phyloP scores from a whole-genome alignment of 2,113 vertebrate species.

The Aramus guarauna region DNA sequence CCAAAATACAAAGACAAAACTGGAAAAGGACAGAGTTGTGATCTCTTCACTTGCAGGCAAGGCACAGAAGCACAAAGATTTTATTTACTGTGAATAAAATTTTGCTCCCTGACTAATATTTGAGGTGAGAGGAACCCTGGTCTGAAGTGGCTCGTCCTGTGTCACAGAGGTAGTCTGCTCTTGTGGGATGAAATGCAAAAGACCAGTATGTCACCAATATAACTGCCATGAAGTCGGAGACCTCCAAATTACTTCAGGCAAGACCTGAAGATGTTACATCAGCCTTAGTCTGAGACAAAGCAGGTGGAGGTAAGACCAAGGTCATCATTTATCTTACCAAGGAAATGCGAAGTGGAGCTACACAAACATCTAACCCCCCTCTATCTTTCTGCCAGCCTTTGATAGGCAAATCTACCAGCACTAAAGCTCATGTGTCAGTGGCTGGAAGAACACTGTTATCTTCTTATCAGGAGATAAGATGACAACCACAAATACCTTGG shows the following conservation, averaged over 20 bases:
- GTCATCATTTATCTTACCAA: neutral
- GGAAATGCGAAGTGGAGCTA: neutral
- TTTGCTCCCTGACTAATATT: neutral
- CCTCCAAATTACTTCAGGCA: neutral
- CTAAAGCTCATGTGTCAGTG: neutral
- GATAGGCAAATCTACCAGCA: neutral
- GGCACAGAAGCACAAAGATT: neutral
- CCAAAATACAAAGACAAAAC: neutral
- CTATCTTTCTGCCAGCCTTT: neutral
- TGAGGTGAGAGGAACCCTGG: neutral
- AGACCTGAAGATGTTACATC: neutral
- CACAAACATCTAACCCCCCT: neutral
- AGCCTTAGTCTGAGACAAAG: neutral
- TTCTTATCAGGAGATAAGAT: constrained; percentile 43
- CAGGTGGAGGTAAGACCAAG: constrained; percentile 26
- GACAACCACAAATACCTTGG: constrained; percentile 36
- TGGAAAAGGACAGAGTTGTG: neutral
- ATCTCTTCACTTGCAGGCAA: neutral
- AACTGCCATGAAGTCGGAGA: neutral
- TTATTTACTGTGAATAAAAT: neutral
- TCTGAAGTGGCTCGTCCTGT: neutral
- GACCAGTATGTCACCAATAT: neutral
- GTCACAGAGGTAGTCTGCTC: neutral
- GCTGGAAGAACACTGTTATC: constrained; percentile 16
- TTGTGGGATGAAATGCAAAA: neutral